These are phyloP conservation scores for Rhynchotus rufescens DNA, from an alignment of 2,797 vertebrate species.

Conservation along the genomic window DNA sequence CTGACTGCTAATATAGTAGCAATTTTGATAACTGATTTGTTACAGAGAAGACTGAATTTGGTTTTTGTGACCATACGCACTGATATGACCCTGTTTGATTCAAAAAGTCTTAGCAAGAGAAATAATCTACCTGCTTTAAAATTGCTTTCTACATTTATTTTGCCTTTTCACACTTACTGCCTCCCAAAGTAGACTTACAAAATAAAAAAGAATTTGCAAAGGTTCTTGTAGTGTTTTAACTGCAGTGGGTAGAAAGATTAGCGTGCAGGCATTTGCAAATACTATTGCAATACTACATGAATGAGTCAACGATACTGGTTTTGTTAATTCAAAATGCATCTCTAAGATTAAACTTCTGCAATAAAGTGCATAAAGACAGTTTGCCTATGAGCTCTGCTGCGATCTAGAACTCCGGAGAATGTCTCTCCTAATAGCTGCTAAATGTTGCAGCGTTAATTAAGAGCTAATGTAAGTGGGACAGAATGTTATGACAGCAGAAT, in stretches of 20 bases:
- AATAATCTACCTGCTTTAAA: neutral
- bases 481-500: constrained; percentile 18
- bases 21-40: neutral
- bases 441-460: constrained; percentile 66
- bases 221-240: neutral
- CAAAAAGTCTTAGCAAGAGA: neutral
- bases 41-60: neutral
- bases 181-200: neutral
- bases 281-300: neutral
- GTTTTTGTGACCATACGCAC: neutral
- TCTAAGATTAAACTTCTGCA: neutral
- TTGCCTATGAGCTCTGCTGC: constrained; percentile 18
- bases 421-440: constrained; percentile 49
- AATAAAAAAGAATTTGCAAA: neutral
- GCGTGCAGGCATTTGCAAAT: neutral
- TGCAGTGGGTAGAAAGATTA: neutral
- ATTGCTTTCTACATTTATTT: neutral
- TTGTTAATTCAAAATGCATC: constrained; percentile 11
- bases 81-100: neutral
- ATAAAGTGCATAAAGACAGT: neutral
- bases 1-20: neutral
- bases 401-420: constrained; percentile 56
- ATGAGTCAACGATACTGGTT: constrained; percentile 3
- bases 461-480: constrained; percentile 31
- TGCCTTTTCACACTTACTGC: neutral